phyloP scores from a whole-genome alignment of 1,140 invertebrate species.

The Neocloeon triangulifer region DNA sequence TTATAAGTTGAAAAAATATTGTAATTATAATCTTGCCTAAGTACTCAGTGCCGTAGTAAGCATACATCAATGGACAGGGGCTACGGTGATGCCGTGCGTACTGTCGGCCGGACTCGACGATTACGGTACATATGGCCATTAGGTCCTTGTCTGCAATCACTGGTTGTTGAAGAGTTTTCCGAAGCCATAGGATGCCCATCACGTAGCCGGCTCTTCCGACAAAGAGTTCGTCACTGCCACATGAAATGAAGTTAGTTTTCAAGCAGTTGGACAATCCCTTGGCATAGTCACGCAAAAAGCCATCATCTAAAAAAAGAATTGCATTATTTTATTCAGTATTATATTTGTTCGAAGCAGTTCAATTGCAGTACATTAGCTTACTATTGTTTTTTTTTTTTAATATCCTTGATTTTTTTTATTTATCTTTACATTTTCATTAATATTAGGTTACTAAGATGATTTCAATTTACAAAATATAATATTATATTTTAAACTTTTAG shows the following conservation, averaged over 20 bases:
- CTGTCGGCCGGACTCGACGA: slow-evolving; percentile 40
- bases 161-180: slow-evolving; percentile 26
- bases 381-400: too few relatives aligned
- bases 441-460: too few relatives aligned
- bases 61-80: slow-evolving; percentile 54
- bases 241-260: slow-evolving; percentile 33
- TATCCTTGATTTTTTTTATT: too few relatives aligned
- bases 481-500: too few relatives aligned
- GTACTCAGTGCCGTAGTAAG: slow-evolving; percentile 69
- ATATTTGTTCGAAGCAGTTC: too few relatives aligned
- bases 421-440: too few relatives aligned
- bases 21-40: slow-evolving; percentile 23
- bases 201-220: slow-evolving; percentile 62
- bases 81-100: slow-evolving; percentile 33
- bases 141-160: slow-evolving; percentile 27
- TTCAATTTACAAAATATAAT: too few relatives aligned
- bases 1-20: slow-evolving; percentile 2
- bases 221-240: slow-evolving; percentile 62
- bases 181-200: slow-evolving; percentile 47
- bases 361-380: too few relatives aligned
- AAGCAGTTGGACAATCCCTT: slow-evolving; percentile 14
- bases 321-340: too few relatives aligned
- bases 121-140: slow-evolving; percentile 34
- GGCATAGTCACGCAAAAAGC: slow-evolving; percentile 14
- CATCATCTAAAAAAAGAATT: slow-evolving; percentile 3